These are phyloP conservation scores for Grantiella picta DNA, from an alignment of 2,113 vertebrate species.

Conservation along the genomic window DNA sequence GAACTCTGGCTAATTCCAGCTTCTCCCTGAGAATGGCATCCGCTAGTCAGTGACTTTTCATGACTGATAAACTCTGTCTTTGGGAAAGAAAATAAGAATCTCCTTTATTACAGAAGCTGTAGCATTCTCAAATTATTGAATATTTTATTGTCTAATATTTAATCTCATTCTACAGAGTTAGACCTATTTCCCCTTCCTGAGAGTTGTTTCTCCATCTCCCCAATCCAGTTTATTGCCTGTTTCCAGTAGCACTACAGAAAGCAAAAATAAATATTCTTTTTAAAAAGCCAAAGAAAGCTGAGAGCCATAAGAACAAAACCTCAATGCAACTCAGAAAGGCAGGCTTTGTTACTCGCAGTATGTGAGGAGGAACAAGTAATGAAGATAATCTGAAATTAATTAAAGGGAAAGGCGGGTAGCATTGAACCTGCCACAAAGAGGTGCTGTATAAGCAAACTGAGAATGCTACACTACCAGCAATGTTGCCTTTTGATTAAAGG, in stretches of 20 bases:
- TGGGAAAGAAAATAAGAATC: not conserved
- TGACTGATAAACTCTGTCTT: not conserved
- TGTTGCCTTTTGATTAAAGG: not conserved
- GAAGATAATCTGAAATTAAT: constrained; percentile 45
- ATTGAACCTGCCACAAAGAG: not conserved
- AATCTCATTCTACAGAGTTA: not conserved
- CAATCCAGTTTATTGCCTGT: not conserved
- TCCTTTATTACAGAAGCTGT: not conserved
- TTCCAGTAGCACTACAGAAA: not conserved
- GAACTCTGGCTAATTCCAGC: not conserved
- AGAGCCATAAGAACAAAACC: not conserved
- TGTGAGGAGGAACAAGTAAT: not conserved
- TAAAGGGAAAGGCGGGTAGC: not conserved
- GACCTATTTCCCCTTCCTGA: not conserved
- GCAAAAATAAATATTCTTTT: not conserved
- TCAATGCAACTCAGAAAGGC: not conserved
- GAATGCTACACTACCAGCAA: not conserved
- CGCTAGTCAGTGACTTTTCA: not conserved
- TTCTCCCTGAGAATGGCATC: not conserved
- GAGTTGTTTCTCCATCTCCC: not conserved
- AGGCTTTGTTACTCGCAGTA: not conserved
- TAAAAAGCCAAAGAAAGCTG: not conserved
- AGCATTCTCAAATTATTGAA: not conserved
- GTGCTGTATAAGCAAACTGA: not conserved
- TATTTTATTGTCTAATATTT: not conserved